Percentiles rank a stretch among this genome's conserved stretches.
phyloP scores from a whole-genome alignment of 2,888 invertebrate genomes.

The Nomada flava region DNA sequence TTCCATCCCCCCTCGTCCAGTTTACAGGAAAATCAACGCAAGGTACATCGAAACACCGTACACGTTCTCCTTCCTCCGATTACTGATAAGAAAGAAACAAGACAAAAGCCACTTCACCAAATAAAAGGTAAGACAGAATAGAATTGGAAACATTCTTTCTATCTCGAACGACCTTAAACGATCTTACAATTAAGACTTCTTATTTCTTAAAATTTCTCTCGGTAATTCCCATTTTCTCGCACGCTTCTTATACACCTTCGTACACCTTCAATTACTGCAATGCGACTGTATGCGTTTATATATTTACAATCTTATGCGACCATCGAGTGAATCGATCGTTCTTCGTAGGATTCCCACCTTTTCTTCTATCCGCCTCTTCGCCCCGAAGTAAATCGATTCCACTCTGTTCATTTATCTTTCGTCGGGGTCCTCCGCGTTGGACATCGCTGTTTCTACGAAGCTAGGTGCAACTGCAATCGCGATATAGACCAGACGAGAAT shows the following conservation, averaged over 20 bases:
- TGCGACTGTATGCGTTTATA: conserved; percentile 4
- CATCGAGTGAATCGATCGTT: background rate
- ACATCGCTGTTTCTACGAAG: conserved; percentile 75
- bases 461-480: conserved; percentile 40
- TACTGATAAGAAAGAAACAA: background rate
- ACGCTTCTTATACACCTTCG: too few species aligned
- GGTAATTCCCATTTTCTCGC: too few species aligned
- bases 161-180: too few species aligned
- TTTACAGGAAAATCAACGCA: background rate
- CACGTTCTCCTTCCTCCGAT: background rate
- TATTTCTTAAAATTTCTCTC: too few species aligned
- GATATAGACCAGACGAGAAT: conserved; percentile 66
- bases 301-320: conserved; percentile 41
- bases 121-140: too few species aligned
- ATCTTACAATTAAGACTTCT: too few species aligned
- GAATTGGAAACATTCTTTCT: too few species aligned
- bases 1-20: background rate
- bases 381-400: background rate
- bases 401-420: background rate
- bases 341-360: background rate
- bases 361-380: background rate
- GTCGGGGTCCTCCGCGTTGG: background rate
- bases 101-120: too few species aligned
- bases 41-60: background rate
- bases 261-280: too few species aligned